phyloP scores from a whole-genome alignment of 2,888 invertebrate species.

The Anorthoa munda region DNA sequence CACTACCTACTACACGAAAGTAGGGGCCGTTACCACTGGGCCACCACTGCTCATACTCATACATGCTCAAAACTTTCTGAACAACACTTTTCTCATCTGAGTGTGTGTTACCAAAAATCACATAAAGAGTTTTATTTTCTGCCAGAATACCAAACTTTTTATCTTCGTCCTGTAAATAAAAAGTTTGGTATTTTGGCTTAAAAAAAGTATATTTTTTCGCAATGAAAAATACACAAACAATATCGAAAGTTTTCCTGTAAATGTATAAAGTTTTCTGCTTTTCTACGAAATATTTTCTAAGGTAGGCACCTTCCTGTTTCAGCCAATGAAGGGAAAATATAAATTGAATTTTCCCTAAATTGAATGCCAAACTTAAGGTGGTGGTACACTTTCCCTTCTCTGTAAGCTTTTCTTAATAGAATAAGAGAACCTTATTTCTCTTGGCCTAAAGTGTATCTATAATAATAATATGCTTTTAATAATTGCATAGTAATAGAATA shows the following conservation, averaged over 20 bases:
- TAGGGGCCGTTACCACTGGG: too few species aligned
- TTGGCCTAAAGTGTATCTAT: not conserved
- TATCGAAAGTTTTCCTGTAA: not conserved
- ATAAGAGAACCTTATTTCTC: not conserved
- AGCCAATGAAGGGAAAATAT: constrained; percentile 42
- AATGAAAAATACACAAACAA: not conserved
- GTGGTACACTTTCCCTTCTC: not conserved
- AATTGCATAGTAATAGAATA: constrained; percentile 5
- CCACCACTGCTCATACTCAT: too few species aligned
- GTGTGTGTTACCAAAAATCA: too few species aligned
- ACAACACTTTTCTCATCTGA: too few species aligned
- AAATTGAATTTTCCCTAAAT: constrained; percentile 51
- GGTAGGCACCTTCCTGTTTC: constrained; percentile 9
- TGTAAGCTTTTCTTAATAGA: constrained; percentile 1
- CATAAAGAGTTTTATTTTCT: too few species aligned
- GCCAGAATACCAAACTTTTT: not conserved
- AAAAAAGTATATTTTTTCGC: not conserved
- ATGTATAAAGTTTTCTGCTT: constrained; percentile 4
- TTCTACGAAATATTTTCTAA: not conserved
- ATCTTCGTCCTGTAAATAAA: too few species aligned
- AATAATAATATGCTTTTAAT: constrained; percentile 1
- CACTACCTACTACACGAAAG: too few species aligned
- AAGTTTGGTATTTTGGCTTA: too few species aligned
- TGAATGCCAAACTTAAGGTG: constrained; percentile 22
- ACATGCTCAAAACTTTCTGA: too few species aligned